Evolutionary conservation across 2,888 invertebrate species (phyloP).

Genomic region (Itoplectis maculator): DNA sequence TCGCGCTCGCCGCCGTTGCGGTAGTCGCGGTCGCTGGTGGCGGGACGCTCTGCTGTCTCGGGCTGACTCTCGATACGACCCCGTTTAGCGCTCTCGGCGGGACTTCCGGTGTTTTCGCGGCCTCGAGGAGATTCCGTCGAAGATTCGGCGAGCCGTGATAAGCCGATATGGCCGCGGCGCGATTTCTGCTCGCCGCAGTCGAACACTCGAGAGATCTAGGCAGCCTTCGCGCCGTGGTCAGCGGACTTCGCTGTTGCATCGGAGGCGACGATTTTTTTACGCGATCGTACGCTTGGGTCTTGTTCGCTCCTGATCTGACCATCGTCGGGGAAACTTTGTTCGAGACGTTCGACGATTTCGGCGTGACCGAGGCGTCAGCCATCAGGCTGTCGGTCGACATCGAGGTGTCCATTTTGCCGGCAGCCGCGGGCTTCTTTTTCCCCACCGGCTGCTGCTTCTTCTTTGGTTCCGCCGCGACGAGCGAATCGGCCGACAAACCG

Average conservation of each 20-base stretch:
- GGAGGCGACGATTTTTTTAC: slow-evolving; percentile 80
- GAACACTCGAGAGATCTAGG: slow-evolving; percentile 80
- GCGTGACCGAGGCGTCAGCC: slow-evolving; percentile 77
- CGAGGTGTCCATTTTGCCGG: slow-evolving; percentile 80
- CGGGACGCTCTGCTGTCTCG: slow-evolving; percentile 72
- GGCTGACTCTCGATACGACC: slow-evolving; percentile 64
- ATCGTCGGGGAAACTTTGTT: slow-evolving; percentile 81
- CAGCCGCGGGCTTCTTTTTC: slow-evolving; percentile 71
- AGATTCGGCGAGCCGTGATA: slow-evolving; percentile 84
- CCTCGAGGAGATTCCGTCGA: slow-evolving; percentile 85
- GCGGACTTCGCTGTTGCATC: slow-evolving; percentile 76
- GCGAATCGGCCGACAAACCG: slow-evolving; percentile 81
- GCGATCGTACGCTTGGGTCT: slow-evolving; percentile 75
- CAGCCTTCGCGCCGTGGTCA: slow-evolving; percentile 75
- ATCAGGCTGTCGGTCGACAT: slow-evolving; percentile 84
- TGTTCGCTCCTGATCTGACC: slow-evolving; percentile 71
- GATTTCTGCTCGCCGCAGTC: slow-evolving; percentile 82
- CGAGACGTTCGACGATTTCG: slow-evolving; percentile 77
- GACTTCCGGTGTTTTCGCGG: slow-evolving; percentile 86
- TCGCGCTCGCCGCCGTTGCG: slow-evolving; percentile 49
- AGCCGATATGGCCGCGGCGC: slow-evolving; percentile 78
- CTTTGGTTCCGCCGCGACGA: slow-evolving; percentile 77
- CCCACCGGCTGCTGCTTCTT: slow-evolving; percentile 68
- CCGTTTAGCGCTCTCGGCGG: slow-evolving; percentile 76
- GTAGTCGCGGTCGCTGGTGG: slow-evolving; percentile 56